Conservation (phyloP, 2,797 vertebrate species). For the Rousettus madagascariensis region DNA sequence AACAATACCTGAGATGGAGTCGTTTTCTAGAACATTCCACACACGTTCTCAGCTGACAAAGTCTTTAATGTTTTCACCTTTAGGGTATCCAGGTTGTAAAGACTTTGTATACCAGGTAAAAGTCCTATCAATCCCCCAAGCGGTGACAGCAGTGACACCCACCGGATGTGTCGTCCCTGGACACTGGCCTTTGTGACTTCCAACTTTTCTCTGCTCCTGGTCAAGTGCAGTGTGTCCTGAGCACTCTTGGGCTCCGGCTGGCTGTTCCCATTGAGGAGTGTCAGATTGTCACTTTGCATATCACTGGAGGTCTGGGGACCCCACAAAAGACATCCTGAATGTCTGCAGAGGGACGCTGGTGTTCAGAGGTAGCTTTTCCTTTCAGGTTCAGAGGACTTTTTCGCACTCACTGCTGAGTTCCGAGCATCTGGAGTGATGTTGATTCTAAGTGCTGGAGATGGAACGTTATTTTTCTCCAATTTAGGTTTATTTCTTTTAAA, state of each 20-base stretch:
- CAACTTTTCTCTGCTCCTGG: not conserved
- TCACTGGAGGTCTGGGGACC: not conserved
- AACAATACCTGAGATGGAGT: not conserved
- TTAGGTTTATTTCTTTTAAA: conserved; percentile 7
- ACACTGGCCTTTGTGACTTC: not conserved
- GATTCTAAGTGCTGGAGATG: not conserved
- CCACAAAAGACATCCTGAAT: not conserved
- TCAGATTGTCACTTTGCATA: not conserved
- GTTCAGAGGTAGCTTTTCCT: not conserved
- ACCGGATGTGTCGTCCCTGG: rapidly evolving
- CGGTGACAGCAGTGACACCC: not conserved
- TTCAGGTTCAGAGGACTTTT: not conserved
- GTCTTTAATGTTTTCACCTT: not conserved
- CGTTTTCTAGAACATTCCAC: conserved; percentile 17
- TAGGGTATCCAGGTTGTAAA: not conserved
- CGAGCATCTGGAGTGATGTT: not conserved
- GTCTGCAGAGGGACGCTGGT: not conserved
- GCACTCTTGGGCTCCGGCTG: not conserved
- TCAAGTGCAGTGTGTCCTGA: not conserved
- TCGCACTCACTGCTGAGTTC: not conserved
- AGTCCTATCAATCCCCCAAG: not conserved
- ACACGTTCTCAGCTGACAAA: not conserved
- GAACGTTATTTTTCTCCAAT: not conserved
- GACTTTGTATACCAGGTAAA: not conserved
- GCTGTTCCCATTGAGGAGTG: rapidly evolving